Evolutionary conservation across 2,888 invertebrate species (phyloP), one percentile per base, ranked within the genome.

Genomic region (Zeuzera pyrina): DNA sequence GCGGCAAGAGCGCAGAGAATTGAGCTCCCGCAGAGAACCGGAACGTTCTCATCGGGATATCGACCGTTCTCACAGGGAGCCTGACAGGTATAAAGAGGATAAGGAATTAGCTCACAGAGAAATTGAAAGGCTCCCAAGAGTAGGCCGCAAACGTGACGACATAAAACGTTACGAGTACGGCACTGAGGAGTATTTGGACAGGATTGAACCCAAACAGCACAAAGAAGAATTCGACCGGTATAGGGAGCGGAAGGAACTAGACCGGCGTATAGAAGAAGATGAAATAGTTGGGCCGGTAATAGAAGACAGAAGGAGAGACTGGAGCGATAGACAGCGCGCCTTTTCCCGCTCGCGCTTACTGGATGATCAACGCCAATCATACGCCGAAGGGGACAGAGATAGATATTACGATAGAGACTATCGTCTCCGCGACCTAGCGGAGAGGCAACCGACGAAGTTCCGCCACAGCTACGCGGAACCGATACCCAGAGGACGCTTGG

Each of bases 391-490:
- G 1, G 78, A 78, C 31, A 57, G 77, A 15, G 77, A 78, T 14
- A 58, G 73, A 31, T 83, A 65, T 45, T 78, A 70, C 33, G 83
- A 83, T n/a, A 54, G 77, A 30, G 81, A 83, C 31, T 81, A 72
- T 40, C 55, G 79, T 39, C 78, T 71, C 49, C 71, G 71, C 14
- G 81, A 83, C 12, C 51, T 81, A 7, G 58, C 77, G 2, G 81
- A 81, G 7, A 46, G 83, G 15, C 76, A 73, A 40, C 76, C 68
- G 51, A 59, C 69, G n/a, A 81, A 84, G 46, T 79, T 79, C 59
- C 81, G 89, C 31, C 89, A 89, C 52, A 89, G 89, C 54, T 89
- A 89, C 49, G 89, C 88, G n/a, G 89, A 89, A 45, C 87, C 88
- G 11, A 85, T 87, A 37, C 76, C 86, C 3, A 62, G 87, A 39